phyloP scores from a whole-genome alignment of 2,888 invertebrate genomes.

The Latrodectus hesperus region DNA sequence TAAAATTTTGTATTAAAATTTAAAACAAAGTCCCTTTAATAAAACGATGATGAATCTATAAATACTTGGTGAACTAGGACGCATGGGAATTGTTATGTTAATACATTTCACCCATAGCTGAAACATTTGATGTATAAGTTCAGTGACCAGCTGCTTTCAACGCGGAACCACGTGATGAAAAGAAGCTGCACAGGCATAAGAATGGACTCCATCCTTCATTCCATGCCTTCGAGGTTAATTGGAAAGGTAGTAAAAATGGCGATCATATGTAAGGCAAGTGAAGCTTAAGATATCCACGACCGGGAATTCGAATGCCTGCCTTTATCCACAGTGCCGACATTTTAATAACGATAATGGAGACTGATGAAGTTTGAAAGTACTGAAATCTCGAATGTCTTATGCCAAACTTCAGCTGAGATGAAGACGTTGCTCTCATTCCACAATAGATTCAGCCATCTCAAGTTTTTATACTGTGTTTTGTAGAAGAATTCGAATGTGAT shows the following conservation, averaged over 20 bases:
- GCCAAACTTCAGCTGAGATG: slow-evolving; percentile 11
- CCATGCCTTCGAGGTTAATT: slow-evolving; percentile 15
- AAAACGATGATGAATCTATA: no score
- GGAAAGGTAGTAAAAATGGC: slow-evolving; percentile 38
- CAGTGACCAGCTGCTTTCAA: slow-evolving; percentile 30
- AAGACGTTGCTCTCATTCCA: neutral
- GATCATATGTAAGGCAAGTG: neutral
- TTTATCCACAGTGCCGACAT: slow-evolving; percentile 21
- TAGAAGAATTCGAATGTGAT: slow-evolving; percentile 12
- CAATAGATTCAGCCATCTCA: neutral
- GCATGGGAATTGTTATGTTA: no score
- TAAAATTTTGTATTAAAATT: no score
- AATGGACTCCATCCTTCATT: slow-evolving; percentile 12
- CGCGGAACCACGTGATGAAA: slow-evolving; percentile 4
- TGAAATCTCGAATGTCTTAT: neutral
- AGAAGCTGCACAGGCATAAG: slow-evolving; percentile 2
- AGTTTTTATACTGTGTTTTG: slow-evolving; percentile 4
- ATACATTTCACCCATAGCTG: no score
- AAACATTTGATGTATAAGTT: neutral
- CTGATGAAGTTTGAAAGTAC: slow-evolving; percentile 37
- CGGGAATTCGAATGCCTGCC: neutral
- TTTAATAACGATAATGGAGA: slow-evolving; percentile 52
- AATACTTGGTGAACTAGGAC: no score
- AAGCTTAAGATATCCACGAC: neutral
- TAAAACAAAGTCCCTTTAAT: no score